phyloP scores from a whole-genome alignment of 2,113 vertebrate genomes.

The Syngnathus typhle region DNA sequence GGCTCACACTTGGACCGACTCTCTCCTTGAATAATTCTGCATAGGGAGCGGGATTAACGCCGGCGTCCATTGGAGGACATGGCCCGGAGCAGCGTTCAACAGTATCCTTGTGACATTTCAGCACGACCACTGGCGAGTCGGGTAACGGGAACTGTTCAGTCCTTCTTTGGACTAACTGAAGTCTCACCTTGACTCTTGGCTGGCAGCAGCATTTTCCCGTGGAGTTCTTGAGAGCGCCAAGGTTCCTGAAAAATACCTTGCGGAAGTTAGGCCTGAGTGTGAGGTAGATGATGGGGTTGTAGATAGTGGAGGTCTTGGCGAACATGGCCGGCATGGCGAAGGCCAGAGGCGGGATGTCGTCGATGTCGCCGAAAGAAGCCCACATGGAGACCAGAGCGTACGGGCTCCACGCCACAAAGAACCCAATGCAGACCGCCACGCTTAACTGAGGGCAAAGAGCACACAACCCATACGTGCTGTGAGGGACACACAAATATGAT shows the following conservation, averaged over 20 bases:
- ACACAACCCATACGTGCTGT: not conserved
- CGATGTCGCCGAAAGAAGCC: slow-evolving; percentile 70
- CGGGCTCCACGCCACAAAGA: slow-evolving; percentile 74
- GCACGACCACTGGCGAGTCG: slow-evolving; percentile 8
- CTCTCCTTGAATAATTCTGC: slow-evolving; percentile 8
- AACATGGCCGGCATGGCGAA: slow-evolving; percentile 75
- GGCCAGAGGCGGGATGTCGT: slow-evolving; percentile 68
- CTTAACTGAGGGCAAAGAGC: slow-evolving; percentile 58
- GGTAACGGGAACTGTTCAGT: slow-evolving; percentile 25
- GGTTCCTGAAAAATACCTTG: slow-evolving; percentile 52
- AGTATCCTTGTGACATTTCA: slow-evolving; percentile 24
- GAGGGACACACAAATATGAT: no score
- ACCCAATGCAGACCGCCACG: slow-evolving; percentile 70
- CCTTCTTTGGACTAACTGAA: slow-evolving; percentile 28
- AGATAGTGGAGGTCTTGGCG: slow-evolving; percentile 75
- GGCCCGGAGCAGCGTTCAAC: slow-evolving; percentile 48
- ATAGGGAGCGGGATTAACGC: slow-evolving; percentile 8
- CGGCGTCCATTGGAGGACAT: slow-evolving; percentile 36
- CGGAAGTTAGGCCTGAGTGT: slow-evolving; percentile 68
- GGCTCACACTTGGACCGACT: not conserved
- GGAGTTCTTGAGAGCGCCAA: slow-evolving; percentile 41
- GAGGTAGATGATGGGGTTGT: slow-evolving; percentile 70
- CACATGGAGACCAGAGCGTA: slow-evolving; percentile 75
- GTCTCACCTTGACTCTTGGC: slow-evolving; percentile 26
- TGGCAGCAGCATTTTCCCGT: slow-evolving; percentile 24